Conservation (phyloP, 2,113 vertebrate species). For the Labrus mixtus region DNA sequence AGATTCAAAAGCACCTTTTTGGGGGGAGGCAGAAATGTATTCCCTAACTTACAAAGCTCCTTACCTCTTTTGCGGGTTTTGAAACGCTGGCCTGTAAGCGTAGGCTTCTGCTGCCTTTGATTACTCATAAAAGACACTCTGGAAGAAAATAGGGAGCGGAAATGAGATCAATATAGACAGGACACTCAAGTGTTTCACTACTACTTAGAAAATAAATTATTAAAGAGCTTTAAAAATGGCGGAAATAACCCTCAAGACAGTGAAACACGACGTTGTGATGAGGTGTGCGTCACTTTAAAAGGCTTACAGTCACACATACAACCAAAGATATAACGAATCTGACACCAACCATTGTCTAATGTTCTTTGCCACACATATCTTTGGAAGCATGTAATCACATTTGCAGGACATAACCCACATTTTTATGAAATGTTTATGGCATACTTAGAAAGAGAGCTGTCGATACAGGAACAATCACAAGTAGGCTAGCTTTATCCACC, state of each 20-base stretch:
- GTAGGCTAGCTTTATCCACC: not conserved
- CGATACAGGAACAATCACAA: not conserved
- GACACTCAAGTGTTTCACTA: too few species aligned
- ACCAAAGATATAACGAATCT: not conserved
- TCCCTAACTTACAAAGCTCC: not conserved
- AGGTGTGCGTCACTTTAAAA: too few species aligned
- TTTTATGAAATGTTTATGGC: too few species aligned
- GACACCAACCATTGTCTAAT: not conserved
- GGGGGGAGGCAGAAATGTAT: not conserved
- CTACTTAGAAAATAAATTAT: too few species aligned
- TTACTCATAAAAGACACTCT: conserved; percentile 99
- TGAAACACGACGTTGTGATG: too few species aligned
- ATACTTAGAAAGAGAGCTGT: too few species aligned
- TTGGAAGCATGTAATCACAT: not conserved
- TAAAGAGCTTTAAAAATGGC: too few species aligned
- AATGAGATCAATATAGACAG: not conserved
- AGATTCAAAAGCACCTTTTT: not conserved
- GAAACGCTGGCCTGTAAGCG: conserved; percentile 99
- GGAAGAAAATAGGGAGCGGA: not conserved
- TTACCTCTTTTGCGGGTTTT: conserved; percentile 98
- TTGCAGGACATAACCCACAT: accelerated
- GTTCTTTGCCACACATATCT: not conserved
- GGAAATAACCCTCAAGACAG: too few species aligned
- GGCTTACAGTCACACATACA: not conserved
- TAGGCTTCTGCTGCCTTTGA: conserved; percentile 99